Evolutionary conservation across 2,113 vertebrate genomes (phyloP).

Genomic region (Syrrhaptes paradoxus): DNA sequence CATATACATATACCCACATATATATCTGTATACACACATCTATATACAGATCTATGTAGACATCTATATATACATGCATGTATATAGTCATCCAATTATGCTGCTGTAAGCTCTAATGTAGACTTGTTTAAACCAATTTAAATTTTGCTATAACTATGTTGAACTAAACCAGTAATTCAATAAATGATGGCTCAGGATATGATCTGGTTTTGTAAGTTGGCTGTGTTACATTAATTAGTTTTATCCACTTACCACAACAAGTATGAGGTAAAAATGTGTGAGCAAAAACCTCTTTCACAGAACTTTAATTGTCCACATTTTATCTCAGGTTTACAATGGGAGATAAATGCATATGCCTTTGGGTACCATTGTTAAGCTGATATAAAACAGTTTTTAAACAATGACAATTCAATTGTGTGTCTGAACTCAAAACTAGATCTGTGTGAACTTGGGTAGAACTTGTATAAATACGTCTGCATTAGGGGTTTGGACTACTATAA

Average conservation of each 20-base stretch:
- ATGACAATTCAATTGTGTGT: neutral
- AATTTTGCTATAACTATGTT: neutral
- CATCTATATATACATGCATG: neutral
- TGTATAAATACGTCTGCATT: neutral
- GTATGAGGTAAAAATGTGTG: neutral
- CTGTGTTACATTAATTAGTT: neutral
- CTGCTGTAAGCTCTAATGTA: neutral
- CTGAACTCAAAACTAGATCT: neutral
- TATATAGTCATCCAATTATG: neutral
- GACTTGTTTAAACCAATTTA: neutral
- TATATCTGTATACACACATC: neutral
- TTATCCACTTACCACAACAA: neutral
- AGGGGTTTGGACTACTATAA: neutral
- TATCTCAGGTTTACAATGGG: neutral
- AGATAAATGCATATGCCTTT: neutral
- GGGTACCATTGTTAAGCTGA: neutral
- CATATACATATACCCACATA: neutral
- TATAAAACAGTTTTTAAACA: neutral
- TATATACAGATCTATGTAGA: neutral
- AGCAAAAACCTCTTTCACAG: neutral
- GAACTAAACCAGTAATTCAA: neutral
- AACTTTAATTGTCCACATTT: neutral
- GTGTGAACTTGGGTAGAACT: neutral
- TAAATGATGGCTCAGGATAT: neutral
- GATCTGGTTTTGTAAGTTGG: neutral